These are phyloP conservation scores for Acrobasis suavella DNA, from an alignment of 2,888 invertebrate genomes.

Conservation along the genomic window DNA sequence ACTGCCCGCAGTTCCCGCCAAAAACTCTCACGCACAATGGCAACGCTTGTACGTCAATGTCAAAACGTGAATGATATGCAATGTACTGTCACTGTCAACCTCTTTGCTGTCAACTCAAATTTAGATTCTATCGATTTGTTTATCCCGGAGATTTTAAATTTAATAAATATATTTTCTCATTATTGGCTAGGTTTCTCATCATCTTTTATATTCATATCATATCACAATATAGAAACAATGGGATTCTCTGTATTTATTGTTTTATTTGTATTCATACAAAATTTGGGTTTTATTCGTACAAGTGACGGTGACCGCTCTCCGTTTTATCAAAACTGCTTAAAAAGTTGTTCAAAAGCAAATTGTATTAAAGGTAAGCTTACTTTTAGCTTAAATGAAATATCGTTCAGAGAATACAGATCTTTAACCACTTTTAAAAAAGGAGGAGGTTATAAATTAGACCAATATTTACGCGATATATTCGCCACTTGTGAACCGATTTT, in stretches of 20 bases:
- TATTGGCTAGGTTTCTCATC: neutral
- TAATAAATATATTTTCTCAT: neutral
- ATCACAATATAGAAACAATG: neutral
- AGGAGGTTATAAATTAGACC: no score
- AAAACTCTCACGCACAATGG: no score
- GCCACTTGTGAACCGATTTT: no score
- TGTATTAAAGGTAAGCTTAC: slow-evolving; percentile 75
- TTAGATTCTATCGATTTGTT: no score
- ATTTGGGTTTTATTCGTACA: slow-evolving; percentile 37
- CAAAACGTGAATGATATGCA: no score
- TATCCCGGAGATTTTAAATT: no score
- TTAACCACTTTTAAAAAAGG: no score
- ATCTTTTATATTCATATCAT: neutral
- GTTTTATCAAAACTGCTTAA: slow-evolving; percentile 79
- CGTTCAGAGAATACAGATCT: neutral
- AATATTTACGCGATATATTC: no score
- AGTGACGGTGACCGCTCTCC: slow-evolving; percentile 81
- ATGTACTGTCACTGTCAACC: no score
- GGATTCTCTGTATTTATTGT: neutral
- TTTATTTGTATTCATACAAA: slow-evolving; percentile 34
- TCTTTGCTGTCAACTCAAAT: no score
- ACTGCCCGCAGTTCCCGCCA: no score
- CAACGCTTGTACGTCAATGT: no score
- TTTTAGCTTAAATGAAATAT: neutral
- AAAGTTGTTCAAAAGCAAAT: slow-evolving; percentile 66